A percentile compares a stretch with the other conserved stretches of the same genome.
These are phyloP conservation scores for Cotesia congregata DNA, from an alignment of 2,888 invertebrate species.

Conservation along the genomic window DNA sequence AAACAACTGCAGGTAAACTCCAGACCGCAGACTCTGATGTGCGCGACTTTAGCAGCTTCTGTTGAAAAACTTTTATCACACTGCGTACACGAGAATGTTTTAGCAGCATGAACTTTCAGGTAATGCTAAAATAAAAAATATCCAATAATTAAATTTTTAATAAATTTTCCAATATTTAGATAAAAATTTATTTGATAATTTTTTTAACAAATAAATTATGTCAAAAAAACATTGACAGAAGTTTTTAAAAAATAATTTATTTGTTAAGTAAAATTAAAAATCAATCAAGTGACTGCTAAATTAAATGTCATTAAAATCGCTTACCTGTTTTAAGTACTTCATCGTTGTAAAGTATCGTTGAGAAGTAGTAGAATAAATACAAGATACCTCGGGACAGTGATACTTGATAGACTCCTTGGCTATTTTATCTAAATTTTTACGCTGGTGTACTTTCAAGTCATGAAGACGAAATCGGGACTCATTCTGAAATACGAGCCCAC, in stretches of 20 bases:
- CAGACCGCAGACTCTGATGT: constrained; percentile 66
- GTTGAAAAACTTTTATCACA: constrained; percentile 69
- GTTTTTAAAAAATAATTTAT: too few relatives aligned
- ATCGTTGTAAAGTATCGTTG: constrained; percentile 63
- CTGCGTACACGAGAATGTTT: constrained; percentile 62
- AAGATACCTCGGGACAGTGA: constrained; percentile 64
- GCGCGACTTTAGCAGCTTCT: constrained; percentile 66
- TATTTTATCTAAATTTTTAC: constrained; percentile 58
- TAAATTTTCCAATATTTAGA: not conserved
- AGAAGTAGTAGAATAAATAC: constrained; percentile 61
- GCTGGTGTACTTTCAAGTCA: constrained; percentile 64
- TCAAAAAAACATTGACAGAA: too few relatives aligned
- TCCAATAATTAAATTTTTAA: not conserved
- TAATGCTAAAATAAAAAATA: constrained; percentile 65
- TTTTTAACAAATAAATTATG: too few relatives aligned
- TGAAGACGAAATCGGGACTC: constrained; percentile 64
- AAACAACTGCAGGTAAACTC: constrained; percentile 66
- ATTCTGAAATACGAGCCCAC: constrained; percentile 63
- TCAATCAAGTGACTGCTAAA: too few relatives aligned
- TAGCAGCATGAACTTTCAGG: constrained; percentile 70
- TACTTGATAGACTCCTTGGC: constrained; percentile 61
- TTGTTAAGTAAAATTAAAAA: too few relatives aligned
- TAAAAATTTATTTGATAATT: not conserved
- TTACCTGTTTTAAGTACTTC: constrained; percentile 69
- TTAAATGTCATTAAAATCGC: constrained; percentile 13